These are phyloP conservation scores for Montipora cactus DNA, from an alignment of 64 coral and sea anemone species.

Conservation along the genomic window DNA sequence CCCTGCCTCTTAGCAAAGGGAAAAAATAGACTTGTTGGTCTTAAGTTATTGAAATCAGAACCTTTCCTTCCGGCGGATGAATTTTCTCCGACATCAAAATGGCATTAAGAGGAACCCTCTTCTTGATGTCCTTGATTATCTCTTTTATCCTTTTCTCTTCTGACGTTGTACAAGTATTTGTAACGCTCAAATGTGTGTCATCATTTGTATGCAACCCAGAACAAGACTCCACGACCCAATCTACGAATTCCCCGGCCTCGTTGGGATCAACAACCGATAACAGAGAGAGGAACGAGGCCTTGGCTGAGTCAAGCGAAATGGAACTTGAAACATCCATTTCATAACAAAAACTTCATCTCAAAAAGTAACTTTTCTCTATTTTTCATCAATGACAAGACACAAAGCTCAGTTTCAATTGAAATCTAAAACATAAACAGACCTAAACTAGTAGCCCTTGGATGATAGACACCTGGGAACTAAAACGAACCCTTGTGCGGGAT, in stretches of 20 bases:
- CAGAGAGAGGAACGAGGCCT: constrained; percentile 63
- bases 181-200: not conserved
- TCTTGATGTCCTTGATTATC: constrained; percentile 80
- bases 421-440: too few relatives aligned
- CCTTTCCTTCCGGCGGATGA: constrained; percentile 45
- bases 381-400: too few relatives aligned
- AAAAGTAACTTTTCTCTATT: too few relatives aligned
- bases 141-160: constrained; percentile 23
- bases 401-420: too few relatives aligned
- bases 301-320: constrained; percentile 46
- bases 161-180: not conserved
- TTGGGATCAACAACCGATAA: constrained; percentile 68
- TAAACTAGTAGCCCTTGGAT: too few relatives aligned
- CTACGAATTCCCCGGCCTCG: constrained; percentile 60
- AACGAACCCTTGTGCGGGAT: too few relatives aligned
- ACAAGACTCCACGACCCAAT: constrained; percentile 75
- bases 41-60: not conserved
- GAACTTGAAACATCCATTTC: not conserved
- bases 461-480: too few relatives aligned
- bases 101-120: constrained; percentile 58
- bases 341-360: not conserved
- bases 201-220: not conserved
- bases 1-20: too few relatives aligned
- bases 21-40: too few relatives aligned
- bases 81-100: constrained; percentile 77